phyloP scores from a whole-genome alignment of 2,797 vertebrate species.

The Anguilla obscura region DNA sequence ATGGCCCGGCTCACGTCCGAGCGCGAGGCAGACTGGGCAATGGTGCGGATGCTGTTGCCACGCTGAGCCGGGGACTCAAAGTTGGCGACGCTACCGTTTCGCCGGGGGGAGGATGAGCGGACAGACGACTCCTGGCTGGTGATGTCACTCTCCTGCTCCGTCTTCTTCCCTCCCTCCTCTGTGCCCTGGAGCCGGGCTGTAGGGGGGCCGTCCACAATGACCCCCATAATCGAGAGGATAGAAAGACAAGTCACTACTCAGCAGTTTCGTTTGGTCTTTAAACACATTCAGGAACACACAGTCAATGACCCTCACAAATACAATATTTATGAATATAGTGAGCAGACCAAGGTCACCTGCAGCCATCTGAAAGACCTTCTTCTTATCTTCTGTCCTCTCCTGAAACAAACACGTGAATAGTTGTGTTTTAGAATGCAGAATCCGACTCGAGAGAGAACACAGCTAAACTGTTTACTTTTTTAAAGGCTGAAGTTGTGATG shows the following conservation, averaged over 20 bases:
- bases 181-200: slow-evolving; percentile 81
- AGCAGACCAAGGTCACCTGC: slow-evolving; percentile 72
- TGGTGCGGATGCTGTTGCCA: slow-evolving; percentile 77
- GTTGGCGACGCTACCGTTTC: slow-evolving; percentile 75
- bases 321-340: background rate
- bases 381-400: slow-evolving; percentile 94
- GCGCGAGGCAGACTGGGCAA: slow-evolving; percentile 73
- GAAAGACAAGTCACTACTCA: background rate
- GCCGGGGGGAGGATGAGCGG: slow-evolving; percentile 65
- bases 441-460: background rate
- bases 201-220: background rate
- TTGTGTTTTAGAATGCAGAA: background rate
- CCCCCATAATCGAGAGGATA: background rate
- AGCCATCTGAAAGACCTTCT: slow-evolving; percentile 88
- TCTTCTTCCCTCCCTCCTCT: slow-evolving; percentile 72
- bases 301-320: background rate
- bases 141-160: slow-evolving; percentile 74
- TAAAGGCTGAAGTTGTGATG: background rate
- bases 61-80: slow-evolving; percentile 70
- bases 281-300: background rate
- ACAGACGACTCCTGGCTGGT: slow-evolving; percentile 75
- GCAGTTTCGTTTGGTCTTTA: background rate
- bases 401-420: slow-evolving; percentile 50
- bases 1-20: slow-evolving; percentile 59
- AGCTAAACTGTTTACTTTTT: background rate